Evolutionary conservation across 2,888 invertebrate species (phyloP), one percentile per base, ranked within the genome.

Genomic region (Ctena decussata): DNA sequence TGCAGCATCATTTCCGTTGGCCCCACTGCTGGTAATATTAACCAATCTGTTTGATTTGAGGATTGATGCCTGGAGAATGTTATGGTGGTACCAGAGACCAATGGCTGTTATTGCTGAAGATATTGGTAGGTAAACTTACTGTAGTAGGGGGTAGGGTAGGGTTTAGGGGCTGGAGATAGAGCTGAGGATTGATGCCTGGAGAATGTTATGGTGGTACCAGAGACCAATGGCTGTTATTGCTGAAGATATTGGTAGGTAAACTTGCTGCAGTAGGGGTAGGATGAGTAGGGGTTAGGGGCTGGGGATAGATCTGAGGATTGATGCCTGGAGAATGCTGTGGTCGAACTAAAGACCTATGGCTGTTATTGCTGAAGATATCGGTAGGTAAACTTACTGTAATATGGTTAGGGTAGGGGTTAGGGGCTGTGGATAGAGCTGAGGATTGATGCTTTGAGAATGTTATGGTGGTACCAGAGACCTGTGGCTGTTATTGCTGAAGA

Each of bases 51-150:
- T 96, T 32, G 96, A 96, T 91, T 93, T 96, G n/a, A 89, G 95
- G 41, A 91, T 96, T 12, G 96, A 96, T 90, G 96, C 95, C 35
- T 93, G 94, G 80, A 91, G 96, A 49, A 91, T 96, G 83, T 86
- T 96, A 6, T 96, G 96, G 96, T 94, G 95, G 90, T 96, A 96
- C 89, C 92, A 96, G 72, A 89, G 96, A 80, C 96, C 96, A 0
- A 91, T 96, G 12, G 94, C 95, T 41, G 90, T 89, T 77, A 95
- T 96, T 41, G 95, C 96, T 41, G 95, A 96, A 80, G 96, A 96
- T 80, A 96, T 96, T 53, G 96, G 96, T 96, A 91, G 11, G 96
- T 96, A n/a, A n/a, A n/a, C n/a, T n/a, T n/a, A n/a, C n/a, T n/a
- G n/a, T n/a, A n/a, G n/a, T n/a, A n/a, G n/a, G n/a, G n/a, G n/a